Conservation (phyloP, 2,113 vertebrate genomes). For the Aspiorhynchus laticeps region DNA sequence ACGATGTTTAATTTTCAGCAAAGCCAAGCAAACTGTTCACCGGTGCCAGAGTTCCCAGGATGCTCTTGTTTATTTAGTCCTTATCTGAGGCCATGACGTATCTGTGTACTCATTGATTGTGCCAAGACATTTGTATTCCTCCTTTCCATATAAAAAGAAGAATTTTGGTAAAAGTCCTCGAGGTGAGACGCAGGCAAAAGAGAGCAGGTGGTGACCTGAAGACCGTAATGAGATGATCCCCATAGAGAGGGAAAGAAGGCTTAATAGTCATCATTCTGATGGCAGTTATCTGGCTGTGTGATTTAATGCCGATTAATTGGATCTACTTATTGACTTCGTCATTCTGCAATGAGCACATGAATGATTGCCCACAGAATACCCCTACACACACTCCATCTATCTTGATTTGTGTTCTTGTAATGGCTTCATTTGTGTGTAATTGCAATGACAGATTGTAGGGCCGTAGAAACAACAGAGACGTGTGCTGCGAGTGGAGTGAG, state of each 20-base stretch:
- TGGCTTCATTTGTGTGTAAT: conserved; percentile 16
- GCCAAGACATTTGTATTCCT: not conserved
- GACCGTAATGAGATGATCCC: not conserved
- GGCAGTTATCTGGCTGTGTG: conserved; percentile 30
- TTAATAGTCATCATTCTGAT: conserved; percentile 18
- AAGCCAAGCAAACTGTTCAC: conserved; percentile 34
- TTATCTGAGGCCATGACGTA: not conserved
- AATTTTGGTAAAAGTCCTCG: not conserved
- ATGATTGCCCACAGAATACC: conserved; percentile 2
- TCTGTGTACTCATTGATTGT: not conserved
- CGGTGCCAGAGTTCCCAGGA: conserved; percentile 25
- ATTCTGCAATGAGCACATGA: conserved; percentile 30
- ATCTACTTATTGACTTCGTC: conserved; percentile 29
- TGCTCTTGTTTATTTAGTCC: not conserved
- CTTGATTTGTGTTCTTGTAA: not conserved
- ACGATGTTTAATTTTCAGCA: not conserved
- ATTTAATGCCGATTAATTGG: conserved; percentile 44
- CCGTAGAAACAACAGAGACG: conserved; percentile 23
- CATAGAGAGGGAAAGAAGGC: not conserved
- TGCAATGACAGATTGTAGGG: conserved; percentile 33
- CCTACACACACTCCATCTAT: conserved; percentile 2
- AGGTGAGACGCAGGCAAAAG: not conserved
- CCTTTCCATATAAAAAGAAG: not conserved
- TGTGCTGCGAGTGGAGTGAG: not conserved
- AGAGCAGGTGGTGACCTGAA: conserved; percentile 13